phyloP scores from a whole-genome alignment of 2,113 vertebrate genomes.

The Myotis yumanensis region DNA sequence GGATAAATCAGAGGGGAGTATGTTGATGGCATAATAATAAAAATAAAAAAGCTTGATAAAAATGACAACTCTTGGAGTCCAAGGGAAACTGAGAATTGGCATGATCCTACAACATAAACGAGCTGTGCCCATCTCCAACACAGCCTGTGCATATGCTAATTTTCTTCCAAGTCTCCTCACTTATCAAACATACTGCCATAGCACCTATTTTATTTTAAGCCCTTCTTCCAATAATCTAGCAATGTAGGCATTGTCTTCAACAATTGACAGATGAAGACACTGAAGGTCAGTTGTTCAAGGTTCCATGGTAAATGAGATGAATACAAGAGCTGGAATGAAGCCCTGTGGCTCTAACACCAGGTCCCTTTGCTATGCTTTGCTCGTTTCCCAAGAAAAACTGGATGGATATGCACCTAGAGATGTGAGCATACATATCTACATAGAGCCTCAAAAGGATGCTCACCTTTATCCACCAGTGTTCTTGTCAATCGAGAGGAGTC shows the following conservation, averaged over 20 bases:
- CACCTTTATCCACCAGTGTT: neutral
- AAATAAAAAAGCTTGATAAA: neutral
- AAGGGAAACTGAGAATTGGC: neutral
- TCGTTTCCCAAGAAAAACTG: neutral
- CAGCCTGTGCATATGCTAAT: accelerated
- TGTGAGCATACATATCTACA: accelerated
- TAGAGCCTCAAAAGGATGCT: neutral
- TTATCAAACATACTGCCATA: neutral
- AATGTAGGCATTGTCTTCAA: accelerated
- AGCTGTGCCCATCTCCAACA: neutral
- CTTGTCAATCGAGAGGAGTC: neutral
- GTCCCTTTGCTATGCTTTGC: neutral
- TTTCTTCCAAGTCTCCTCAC: neutral
- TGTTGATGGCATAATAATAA: neutral
- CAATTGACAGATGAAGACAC: neutral
- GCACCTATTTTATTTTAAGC: neutral
- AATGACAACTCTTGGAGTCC: neutral
- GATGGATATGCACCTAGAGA: accelerated
- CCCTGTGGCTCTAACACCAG: neutral
- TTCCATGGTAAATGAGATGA: neutral
- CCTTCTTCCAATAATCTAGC: neutral
- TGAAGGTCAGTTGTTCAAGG: neutral
- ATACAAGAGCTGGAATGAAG: accelerated
- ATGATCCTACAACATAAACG: neutral
- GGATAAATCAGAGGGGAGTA: neutral